phyloP scores from a whole-genome alignment of 1,140 invertebrate species.

The Neodiprion fabricii region DNA sequence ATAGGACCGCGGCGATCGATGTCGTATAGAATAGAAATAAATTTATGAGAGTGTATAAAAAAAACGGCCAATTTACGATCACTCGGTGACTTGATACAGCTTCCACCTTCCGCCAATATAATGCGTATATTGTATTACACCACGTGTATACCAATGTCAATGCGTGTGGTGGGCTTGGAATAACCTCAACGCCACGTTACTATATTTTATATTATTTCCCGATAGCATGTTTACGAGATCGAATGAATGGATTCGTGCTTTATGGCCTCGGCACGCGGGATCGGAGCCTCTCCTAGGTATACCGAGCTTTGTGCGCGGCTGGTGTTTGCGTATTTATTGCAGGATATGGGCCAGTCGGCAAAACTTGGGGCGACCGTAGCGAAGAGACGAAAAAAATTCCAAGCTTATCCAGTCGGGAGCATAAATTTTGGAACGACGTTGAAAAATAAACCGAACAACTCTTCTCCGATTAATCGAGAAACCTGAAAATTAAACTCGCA shows the following conservation, averaged over 20 bases:
- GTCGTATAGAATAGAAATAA: too few relatives aligned
- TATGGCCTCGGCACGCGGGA: slow-evolving; percentile 52
- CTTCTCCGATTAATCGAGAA: too few relatives aligned
- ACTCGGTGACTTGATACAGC: neutral
- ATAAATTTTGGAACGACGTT: too few relatives aligned
- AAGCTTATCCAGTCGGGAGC: too few relatives aligned
- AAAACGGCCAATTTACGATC: neutral
- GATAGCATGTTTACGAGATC: slow-evolving; percentile 15
- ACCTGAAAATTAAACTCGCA: too few relatives aligned
- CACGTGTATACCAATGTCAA: neutral
- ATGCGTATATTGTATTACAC: neutral
- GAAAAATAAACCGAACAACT: too few relatives aligned
- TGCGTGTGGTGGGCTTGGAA: neutral
- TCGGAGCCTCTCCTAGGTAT: slow-evolving; percentile 25
- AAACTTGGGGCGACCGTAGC: too few relatives aligned
- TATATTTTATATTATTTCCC: slow-evolving; percentile 7
- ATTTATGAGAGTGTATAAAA: too few relatives aligned
- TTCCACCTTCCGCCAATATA: neutral
- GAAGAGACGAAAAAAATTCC: too few relatives aligned
- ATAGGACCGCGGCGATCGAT: too few relatives aligned
- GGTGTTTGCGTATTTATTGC: neutral
- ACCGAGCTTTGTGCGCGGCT: neutral
- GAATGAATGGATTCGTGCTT: slow-evolving; percentile 48
- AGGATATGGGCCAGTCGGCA: neutral
- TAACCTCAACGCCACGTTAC: slow-evolving; percentile 1